Conservation (phyloP, 2,888 invertebrate species). For the Tanytarsus gracilentus region DNA sequence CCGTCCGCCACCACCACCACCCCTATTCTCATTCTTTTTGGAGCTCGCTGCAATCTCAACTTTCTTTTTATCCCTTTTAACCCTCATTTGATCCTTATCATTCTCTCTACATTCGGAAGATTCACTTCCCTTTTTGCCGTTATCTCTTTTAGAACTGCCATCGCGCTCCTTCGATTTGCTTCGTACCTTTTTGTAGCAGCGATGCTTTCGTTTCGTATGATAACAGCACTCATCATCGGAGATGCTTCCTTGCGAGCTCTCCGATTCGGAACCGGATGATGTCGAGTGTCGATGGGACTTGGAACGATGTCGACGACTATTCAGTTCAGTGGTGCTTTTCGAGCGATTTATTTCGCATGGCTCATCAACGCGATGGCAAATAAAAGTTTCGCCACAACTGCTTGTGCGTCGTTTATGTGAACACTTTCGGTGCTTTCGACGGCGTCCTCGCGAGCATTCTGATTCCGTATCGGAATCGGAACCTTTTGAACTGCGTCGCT, state of each 20-base stretch:
- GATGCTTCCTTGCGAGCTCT: constrained; percentile 44
- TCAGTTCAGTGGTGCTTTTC: constrained; percentile 43
- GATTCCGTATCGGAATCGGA: constrained; percentile 35
- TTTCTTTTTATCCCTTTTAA: constrained; percentile 17
- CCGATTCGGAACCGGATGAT: constrained; percentile 33
- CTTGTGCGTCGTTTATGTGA: constrained; percentile 39
- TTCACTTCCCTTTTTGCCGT: constrained; percentile 31
- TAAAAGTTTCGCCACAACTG: constrained; percentile 36
- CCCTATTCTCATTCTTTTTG: constrained; percentile 37
- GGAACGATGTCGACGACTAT: constrained; percentile 36
- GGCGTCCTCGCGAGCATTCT: not conserved
- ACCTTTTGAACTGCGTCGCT: constrained; percentile 36
- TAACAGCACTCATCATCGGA: constrained; percentile 46
- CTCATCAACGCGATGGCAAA: constrained; percentile 32
- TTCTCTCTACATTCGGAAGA: constrained; percentile 38
- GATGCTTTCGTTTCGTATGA: constrained; percentile 33
- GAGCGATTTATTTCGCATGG: constrained; percentile 41
- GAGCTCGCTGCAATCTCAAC: constrained; percentile 36
- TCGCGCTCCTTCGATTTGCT: constrained; percentile 31
- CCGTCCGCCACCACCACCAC: too few species aligned
- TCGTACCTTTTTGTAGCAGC: constrained; percentile 23
- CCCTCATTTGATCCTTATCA: constrained; percentile 43
- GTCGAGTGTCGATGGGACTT: constrained; percentile 25
- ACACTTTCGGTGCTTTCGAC: constrained; percentile 26
- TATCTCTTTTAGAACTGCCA: constrained; percentile 40